Percentiles rank a stretch among this genome's conserved stretches.
Conservation (phyloP, 2,113 vertebrate genomes). For the Camelus bactrianus region DNA sequence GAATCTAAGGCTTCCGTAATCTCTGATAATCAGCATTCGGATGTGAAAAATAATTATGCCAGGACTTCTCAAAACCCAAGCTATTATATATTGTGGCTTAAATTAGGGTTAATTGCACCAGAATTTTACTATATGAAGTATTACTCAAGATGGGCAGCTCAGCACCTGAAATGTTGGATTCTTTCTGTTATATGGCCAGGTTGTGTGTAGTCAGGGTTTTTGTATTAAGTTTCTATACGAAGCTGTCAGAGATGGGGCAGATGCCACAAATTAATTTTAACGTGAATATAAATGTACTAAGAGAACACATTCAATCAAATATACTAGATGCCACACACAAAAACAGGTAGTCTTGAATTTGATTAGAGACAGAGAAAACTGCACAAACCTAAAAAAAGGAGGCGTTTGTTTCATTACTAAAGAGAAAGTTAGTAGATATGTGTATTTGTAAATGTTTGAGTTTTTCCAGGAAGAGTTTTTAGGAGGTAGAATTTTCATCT, state of each 20-base stretch:
- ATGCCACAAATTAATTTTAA: not conserved
- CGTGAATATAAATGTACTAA: not conserved
- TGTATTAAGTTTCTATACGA: not conserved
- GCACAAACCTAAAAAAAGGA: no score
- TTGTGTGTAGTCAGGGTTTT: not conserved
- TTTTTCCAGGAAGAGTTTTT: constrained; percentile 21
- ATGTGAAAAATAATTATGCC: not conserved
- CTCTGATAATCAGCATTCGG: not conserved
- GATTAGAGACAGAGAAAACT: not conserved
- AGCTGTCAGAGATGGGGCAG: not conserved
- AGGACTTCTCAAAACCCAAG: not conserved
- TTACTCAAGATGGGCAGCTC: not conserved
- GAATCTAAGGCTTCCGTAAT: not conserved
- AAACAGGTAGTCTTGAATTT: not conserved
- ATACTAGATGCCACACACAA: not conserved
- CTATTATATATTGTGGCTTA: not conserved
- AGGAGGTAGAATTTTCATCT: not conserved
- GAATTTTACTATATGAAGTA: not conserved
- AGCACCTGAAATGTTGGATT: not conserved
- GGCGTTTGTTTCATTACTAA: not conserved
- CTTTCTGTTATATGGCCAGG: not conserved
- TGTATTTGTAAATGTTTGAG: not conserved
- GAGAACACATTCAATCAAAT: not conserved
- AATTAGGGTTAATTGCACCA: not conserved
- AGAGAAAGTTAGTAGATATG: not conserved